Evolutionary conservation across 2,888 invertebrate genomes (phyloP).

Genomic region (Creontiades dilutus): DNA sequence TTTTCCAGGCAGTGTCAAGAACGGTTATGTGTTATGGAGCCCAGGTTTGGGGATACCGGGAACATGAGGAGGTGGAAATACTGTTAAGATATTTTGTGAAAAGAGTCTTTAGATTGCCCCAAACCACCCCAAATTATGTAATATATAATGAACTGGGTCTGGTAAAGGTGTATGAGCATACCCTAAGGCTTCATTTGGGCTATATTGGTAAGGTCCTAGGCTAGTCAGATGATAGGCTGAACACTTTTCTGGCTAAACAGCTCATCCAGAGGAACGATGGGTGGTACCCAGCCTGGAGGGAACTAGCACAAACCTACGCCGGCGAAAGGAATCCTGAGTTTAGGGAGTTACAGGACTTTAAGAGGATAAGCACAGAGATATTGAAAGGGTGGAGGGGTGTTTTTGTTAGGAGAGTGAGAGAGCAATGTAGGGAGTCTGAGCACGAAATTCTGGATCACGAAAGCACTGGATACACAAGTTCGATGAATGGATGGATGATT

Average conservation of each 20-base stretch:
- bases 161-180: conserved; percentile 15
- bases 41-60: conserved; percentile 15
- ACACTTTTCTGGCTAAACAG: conserved; percentile 7
- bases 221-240: neutral
- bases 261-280: conserved; percentile 26
- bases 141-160: neutral
- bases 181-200: neutral
- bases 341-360: conserved; percentile 16
- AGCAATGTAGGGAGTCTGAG: conserved; percentile 30
- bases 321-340: conserved; percentile 8
- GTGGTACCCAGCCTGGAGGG: neutral
- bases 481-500: too few species aligned
- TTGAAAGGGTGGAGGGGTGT: neutral
- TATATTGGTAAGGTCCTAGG: conserved; percentile 8
- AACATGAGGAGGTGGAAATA: conserved; percentile 14
- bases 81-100: neutral
- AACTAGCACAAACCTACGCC: neutral
- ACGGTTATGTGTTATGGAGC: neutral
- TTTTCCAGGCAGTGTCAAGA: neutral
- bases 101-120: conserved; percentile 20
- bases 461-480: too few species aligned
- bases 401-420: conserved; percentile 2
- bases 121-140: neutral
- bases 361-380: conserved; percentile 27
- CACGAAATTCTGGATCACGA: neutral